phyloP scores from a whole-genome alignment of 64 coral and sea anemone genomes.

The Montipora efflorescens region DNA sequence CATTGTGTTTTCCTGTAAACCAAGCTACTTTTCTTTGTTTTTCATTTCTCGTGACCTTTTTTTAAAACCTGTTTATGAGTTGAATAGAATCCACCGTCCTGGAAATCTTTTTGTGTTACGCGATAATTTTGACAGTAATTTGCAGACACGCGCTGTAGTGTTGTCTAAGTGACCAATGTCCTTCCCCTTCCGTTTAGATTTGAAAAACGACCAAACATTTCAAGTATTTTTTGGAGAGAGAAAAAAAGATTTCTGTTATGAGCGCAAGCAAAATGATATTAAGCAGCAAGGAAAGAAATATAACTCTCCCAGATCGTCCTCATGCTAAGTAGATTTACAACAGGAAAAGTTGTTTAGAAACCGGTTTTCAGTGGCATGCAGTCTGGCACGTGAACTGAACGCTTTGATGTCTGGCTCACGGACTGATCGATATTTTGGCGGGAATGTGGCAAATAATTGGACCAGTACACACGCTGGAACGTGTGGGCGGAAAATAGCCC shows the following conservation, averaged over 20 bases:
- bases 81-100: background rate
- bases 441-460: background rate
- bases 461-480: background rate
- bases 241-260: background rate
- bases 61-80: background rate
- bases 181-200: background rate
- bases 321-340: background rate
- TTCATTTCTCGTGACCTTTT: background rate
- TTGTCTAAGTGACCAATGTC: background rate
- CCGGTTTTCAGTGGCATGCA: background rate
- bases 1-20: background rate
- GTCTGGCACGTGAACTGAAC: background rate
- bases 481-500: background rate
- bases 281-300: background rate
- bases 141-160: background rate
- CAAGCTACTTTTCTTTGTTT: slow-evolving; percentile 15
- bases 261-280: background rate
- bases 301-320: background rate
- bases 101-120: background rate
- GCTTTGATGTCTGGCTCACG: background rate
- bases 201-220: background rate
- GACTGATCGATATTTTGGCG: background rate
- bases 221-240: background rate
- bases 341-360: background rate
- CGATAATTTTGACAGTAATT: slow-evolving; percentile 35